phyloP scores from a whole-genome alignment of 2,888 invertebrate species.

The Eurytoma californica region DNA sequence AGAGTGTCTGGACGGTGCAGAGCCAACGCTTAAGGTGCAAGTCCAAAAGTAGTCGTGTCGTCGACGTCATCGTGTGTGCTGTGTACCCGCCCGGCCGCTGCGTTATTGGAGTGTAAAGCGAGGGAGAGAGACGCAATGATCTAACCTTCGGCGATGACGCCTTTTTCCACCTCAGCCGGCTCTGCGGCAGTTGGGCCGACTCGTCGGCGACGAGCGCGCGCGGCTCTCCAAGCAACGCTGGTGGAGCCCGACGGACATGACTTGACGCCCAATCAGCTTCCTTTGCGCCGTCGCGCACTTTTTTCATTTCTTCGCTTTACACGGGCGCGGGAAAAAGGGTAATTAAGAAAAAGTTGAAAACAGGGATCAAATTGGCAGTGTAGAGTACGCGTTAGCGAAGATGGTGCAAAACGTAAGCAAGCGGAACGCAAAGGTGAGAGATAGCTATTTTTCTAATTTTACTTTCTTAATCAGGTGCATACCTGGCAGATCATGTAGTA shows the following conservation, averaged over 20 bases:
- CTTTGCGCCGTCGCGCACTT: conserved; percentile 4
- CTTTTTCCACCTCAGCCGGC: conserved; percentile 35
- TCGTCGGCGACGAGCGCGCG: conserved; percentile 11
- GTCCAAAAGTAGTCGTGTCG: background rate
- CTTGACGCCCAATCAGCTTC: background rate
- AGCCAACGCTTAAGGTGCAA: background rate
- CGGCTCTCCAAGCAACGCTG: background rate
- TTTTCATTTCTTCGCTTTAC: background rate
- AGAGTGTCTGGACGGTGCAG: background rate
- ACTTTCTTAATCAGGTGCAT: background rate
- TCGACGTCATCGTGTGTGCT: no score
- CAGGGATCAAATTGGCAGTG: no score
- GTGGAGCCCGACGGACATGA: conserved; percentile 10
- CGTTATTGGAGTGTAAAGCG: background rate
- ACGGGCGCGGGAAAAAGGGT: background rate
- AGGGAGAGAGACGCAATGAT: conserved; percentile 33
- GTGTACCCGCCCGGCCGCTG: no score
- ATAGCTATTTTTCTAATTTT: background rate
- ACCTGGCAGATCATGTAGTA: conserved; percentile 15
- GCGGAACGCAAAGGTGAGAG: conserved; percentile 50
- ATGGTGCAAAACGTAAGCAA: conserved; percentile 50
- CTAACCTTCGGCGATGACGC: conserved; percentile 49
- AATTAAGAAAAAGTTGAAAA: no score
- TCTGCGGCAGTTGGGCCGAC: conserved; percentile 27
- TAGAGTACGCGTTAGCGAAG: conserved; percentile 17